Conservation (phyloP, 2,888 invertebrate species). For the Tetropium fuscum region DNA sequence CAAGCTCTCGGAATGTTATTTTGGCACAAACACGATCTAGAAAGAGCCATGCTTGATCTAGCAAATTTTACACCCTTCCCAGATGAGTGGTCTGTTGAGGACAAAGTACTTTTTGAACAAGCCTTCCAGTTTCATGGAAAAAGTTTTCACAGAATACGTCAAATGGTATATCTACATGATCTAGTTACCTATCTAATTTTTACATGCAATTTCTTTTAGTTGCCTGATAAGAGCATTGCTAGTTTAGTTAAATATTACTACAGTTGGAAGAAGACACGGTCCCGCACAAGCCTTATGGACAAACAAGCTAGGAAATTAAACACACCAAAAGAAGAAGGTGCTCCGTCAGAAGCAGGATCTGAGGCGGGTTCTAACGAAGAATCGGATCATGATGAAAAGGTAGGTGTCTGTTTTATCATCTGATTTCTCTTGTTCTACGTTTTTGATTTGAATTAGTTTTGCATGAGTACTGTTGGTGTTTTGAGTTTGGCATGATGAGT, state of each 20-base stretch:
- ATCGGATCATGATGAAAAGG: conserved; percentile 92
- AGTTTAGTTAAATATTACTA: conserved; percentile 98
- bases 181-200: not conserved
- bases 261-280: conserved; percentile 97
- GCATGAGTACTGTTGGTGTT: conserved; percentile 17
- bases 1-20: conserved; percentile 98
- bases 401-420: conserved; percentile 63
- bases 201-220: conserved; percentile 67
- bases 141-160: conserved; percentile 95
- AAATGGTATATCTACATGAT: conserved; percentile 80
- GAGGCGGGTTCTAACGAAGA: conserved; percentile 89
- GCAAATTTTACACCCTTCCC: conserved; percentile 98
- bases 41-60: conserved; percentile 90
- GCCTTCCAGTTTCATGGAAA: conserved; percentile 99
- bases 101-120: conserved; percentile 97
- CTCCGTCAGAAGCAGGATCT: conserved; percentile 82
- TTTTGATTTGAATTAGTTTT: conserved; percentile 12
- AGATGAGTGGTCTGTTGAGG: conserved; percentile 98
- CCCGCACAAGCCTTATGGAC: conserved; percentile 95
- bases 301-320: conserved; percentile 78
- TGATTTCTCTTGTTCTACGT: conserved; percentile 1
- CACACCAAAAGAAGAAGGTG: conserved; percentile 75
- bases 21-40: conserved; percentile 98
- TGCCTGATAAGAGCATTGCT: conserved; percentile 97
- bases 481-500: conserved; percentile 25